Percentiles rank a stretch among this genome's conserved stretches.
Conservation (phyloP, 1,140 invertebrate species). For the Formica exsecta region DNA sequence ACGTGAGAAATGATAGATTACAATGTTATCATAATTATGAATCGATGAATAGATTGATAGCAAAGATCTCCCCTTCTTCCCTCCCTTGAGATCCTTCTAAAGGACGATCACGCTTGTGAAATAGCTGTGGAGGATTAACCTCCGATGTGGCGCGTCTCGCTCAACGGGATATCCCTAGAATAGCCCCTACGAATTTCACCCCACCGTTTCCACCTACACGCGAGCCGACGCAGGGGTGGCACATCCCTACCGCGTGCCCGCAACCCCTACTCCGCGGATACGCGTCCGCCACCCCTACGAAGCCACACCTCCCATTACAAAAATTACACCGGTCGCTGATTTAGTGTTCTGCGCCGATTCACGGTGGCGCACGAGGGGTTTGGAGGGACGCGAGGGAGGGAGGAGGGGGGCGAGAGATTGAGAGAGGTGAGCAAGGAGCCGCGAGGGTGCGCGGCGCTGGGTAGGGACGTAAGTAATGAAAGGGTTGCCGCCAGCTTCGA, state of each 20-base stretch:
- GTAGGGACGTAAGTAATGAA: conserved; percentile 86
- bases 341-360: conserved; percentile 85
- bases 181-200: conserved; percentile 70
- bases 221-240: conserved; percentile 71
- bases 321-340: conserved; percentile 87
- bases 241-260: conserved; percentile 54
- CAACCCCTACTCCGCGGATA: conserved; percentile 61
- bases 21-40: conserved; percentile 17
- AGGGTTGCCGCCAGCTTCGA: conserved; percentile 84
- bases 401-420: neutral
- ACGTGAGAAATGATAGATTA: conserved; percentile 2
- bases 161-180: conserved; percentile 69
- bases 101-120: conserved; percentile 57
- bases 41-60: neutral
- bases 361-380: conserved; percentile 70
- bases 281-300: conserved; percentile 76
- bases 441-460: conserved; percentile 60
- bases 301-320: conserved; percentile 87
- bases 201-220: conserved; percentile 58
- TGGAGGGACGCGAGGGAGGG: neutral
- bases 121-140: conserved; percentile 74
- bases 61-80: neutral
- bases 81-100: neutral
- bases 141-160: conserved; percentile 68
- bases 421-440: conserved; percentile 57